Base-by-base conservation (phyloP, 2,888 invertebrate genomes). In the Punctoribates punctum region DNA sequence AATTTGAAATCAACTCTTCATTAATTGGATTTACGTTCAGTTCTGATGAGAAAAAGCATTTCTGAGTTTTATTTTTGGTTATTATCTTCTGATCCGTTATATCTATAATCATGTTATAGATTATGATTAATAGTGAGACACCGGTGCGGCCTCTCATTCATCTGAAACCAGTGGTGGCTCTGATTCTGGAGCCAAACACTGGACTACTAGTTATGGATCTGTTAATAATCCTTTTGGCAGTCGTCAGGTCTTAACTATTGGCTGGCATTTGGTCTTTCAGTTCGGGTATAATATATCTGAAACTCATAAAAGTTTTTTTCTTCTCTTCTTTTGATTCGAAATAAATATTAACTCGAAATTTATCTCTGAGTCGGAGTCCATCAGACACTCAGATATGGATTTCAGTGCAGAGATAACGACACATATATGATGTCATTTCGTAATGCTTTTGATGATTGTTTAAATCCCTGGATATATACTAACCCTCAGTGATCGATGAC, bases 371-470 rank as follows among this genome's bases (percentile, higher is more conserved):
- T 60, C 17, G 9, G 27, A 60, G 60, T 60, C 60, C 5, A 60
- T 60, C n/a, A 51, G 51, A n/a, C 51, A 17, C 51, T n/a, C 51
- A 51, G 51, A 20, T 51, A 51, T n/a, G 20, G 20, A 51, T 20
- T n/a, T 20, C 20, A 65, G 29, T 1, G 34, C 11, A 38, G 29
- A 29, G 65, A 65, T 65, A 65, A 65, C 65, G 65, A 65, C 65
- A 65, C 65, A 38, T 65, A 65, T 65, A 65, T 65, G 38, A 65
- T 65, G 65, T 65, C 65, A 65, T 65, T 65, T 65, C 27, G 65
- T 65, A 65, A 65, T 65, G 65, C 65, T 38, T 65, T 38, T 65
- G 65, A 65, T 65, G 65, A 65, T 65, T 65, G 65, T 65, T 65
- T 65, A 65, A 65, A 65, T 65, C 65, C 65, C 65, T 38, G 65